phyloP scores from a whole-genome alignment of 2,113 vertebrate genomes.

The Trematocara variabile region DNA sequence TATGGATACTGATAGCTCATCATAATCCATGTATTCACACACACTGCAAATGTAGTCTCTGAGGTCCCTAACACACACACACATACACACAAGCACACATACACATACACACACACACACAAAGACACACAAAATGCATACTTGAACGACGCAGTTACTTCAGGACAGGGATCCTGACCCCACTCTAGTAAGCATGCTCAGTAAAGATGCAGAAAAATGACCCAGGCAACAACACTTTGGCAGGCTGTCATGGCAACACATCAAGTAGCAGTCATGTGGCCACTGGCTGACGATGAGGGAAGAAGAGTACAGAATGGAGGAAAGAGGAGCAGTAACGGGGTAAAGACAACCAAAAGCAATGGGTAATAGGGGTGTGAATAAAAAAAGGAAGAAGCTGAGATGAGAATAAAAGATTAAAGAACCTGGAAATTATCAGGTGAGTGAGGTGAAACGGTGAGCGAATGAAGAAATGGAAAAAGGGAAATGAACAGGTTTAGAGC shows the following conservation, averaged over 20 bases:
- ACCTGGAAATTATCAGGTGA: neutral
- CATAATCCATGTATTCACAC: neutral
- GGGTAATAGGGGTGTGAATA: neutral
- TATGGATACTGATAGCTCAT: constrained; percentile 21
- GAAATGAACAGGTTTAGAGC: neutral
- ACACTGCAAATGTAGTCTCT: neutral
- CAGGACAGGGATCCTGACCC: constrained; percentile 33
- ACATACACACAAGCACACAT: neutral
- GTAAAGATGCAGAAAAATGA: neutral
- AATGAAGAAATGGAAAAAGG: neutral
- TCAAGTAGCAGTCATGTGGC: constrained; percentile 30
- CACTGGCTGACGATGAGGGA: neutral
- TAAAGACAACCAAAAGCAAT: neutral
- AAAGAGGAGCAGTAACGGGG: neutral
- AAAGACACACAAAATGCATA: neutral
- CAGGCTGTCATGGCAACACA: constrained; percentile 61
- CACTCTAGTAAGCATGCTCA: constrained; percentile 43
- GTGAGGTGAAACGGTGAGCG: neutral
- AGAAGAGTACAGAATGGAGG: neutral
- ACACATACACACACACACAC: neutral
- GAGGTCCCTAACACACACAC: neutral
- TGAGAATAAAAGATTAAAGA: neutral
- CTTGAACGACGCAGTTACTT: constrained; percentile 9
- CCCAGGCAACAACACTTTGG: constrained; percentile 39
- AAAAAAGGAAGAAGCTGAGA: neutral